These are phyloP conservation scores for Stictocephala bisonia DNA, from an alignment of 2,888 invertebrate genomes.

Conservation along the genomic window DNA sequence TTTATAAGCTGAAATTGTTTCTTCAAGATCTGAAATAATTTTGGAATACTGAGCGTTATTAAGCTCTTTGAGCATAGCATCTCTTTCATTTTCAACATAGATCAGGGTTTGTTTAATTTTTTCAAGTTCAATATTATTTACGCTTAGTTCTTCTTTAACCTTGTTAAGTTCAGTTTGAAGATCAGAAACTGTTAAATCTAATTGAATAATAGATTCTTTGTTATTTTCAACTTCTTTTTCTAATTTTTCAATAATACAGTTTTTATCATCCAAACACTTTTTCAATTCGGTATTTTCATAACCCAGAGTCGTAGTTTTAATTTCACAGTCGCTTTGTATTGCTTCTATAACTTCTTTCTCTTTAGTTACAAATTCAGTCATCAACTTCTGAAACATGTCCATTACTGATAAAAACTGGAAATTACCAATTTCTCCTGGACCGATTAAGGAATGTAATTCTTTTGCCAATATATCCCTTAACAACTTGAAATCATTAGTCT, in stretches of 20 bases:
- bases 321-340: constrained; percentile 23
- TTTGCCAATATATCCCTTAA: not conserved
- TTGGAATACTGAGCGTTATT: not conserved
- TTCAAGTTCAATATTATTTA: not conserved
- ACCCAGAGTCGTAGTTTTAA: not conserved
- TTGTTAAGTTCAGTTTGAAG: not conserved
- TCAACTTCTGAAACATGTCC: constrained; percentile 14
- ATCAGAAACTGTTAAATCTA: not conserved
- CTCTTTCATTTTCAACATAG: constrained; percentile 6
- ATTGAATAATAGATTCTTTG: not conserved
- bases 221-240: not conserved
- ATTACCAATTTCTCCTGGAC: constrained; percentile 1
- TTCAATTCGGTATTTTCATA: not conserved
- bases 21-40: not conserved
- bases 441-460: constrained; percentile 22
- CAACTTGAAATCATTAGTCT: not conserved
- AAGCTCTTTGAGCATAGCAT: not conserved
- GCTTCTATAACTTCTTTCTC: constrained; percentile 28
- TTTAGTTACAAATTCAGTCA: constrained; percentile 23
- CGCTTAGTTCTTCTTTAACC: not conserved
- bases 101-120: not conserved
- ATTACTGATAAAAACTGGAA: not conserved
- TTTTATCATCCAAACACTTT: not conserved
- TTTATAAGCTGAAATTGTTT: not conserved
- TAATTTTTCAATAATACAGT: not conserved